Evolutionary conservation across 2,113 vertebrate genomes (phyloP).

Genomic region (Mola mola): DNA sequence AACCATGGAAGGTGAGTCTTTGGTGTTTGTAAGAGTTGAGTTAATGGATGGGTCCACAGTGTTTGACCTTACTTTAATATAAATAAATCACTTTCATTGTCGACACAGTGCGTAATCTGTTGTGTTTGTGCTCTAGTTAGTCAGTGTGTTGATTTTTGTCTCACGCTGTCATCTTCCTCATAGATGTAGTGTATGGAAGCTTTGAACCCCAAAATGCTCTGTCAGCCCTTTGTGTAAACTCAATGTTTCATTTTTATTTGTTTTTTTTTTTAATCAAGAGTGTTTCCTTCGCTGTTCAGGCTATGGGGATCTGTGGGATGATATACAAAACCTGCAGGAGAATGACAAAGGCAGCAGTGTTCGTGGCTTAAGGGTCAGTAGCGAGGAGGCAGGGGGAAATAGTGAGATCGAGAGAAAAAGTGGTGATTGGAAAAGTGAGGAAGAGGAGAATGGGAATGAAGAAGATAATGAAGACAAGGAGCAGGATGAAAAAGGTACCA

Average conservation of each 20-base stretch:
- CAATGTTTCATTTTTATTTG: background rate
- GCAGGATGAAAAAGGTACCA: constrained; percentile 59
- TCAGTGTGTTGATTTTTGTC: constrained; percentile 9
- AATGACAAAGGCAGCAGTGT: constrained; percentile 56
- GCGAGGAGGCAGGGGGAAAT: constrained; percentile 61
- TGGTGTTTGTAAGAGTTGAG: constrained; percentile 20
- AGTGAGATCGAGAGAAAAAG: constrained; percentile 81
- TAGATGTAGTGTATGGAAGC: constrained; percentile 6
- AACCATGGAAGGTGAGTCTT: constrained; percentile 73
- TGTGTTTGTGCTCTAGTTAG: constrained; percentile 20
- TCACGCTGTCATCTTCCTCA: background rate
- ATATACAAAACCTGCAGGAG: constrained; percentile 81
- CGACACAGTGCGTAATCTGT: background rate
- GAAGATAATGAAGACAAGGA: constrained; percentile 52
- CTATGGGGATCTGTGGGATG: constrained; percentile 83
- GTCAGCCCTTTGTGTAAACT: too few relatives aligned
- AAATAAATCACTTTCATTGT: background rate
- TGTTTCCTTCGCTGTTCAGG: constrained; percentile 77
- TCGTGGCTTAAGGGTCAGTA: constrained; percentile 38
- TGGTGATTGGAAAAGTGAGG: constrained; percentile 46
- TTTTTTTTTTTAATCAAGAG: constrained; percentile 19
- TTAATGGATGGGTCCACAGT: background rate
- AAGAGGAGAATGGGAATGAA: constrained; percentile 52
- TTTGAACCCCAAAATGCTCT: too few relatives aligned
- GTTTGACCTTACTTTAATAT: too few relatives aligned